phyloP scores from a whole-genome alignment of 2,888 invertebrate genomes.

The Dascillus cervinus region DNA sequence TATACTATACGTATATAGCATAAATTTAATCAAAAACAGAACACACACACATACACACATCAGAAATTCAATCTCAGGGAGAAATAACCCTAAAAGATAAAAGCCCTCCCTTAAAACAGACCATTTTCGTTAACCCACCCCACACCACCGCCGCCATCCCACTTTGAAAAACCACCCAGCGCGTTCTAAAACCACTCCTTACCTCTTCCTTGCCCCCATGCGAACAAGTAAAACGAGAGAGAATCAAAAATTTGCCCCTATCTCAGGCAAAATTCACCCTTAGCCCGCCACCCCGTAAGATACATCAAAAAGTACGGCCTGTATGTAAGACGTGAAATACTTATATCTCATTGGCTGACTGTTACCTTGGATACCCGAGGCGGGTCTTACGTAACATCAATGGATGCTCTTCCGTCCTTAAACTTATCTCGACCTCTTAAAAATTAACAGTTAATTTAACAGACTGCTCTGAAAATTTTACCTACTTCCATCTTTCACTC shows the following conservation, averaged over 20 bases:
- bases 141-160: constrained; percentile 13
- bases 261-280: constrained; percentile 37
- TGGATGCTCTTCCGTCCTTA: constrained; percentile 19
- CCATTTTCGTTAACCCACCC: constrained; percentile 26
- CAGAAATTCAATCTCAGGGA: constrained; percentile 44
- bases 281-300: constrained; percentile 33
- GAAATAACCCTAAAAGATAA: constrained; percentile 42
- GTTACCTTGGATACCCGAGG: constrained; percentile 37
- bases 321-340: constrained; percentile 38
- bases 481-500: too few species aligned
- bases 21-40: constrained; percentile 45
- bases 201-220: constrained; percentile 22
- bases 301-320: constrained; percentile 29
- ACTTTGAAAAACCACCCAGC: too few species aligned
- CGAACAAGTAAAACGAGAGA: constrained; percentile 16
- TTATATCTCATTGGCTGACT: constrained; percentile 41
- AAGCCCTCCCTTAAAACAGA: constrained; percentile 36
- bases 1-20: too few species aligned
- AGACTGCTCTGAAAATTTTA: too few species aligned
- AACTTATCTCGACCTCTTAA: too few species aligned
- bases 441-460: too few species aligned
- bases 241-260: constrained; percentile 31
- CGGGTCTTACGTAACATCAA: constrained; percentile 19
- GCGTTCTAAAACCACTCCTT: constrained; percentile 31
- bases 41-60: too few species aligned